Base-by-base conservation (phyloP, 2,888 invertebrate species). In the Cheilosia scutellata region DNA sequence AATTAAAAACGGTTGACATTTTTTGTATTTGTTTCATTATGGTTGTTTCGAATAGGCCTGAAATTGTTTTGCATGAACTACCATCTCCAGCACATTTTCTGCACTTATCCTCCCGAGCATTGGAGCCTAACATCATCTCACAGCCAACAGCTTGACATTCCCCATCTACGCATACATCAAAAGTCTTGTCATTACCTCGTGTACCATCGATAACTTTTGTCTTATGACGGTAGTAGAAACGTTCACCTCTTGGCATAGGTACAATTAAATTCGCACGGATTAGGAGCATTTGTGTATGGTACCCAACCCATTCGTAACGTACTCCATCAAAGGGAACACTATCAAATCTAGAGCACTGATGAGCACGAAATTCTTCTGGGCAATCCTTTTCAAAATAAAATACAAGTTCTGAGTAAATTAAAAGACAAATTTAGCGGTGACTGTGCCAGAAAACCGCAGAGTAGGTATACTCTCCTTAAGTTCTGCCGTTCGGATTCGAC, bases 111-210 rank as follows among this genome's bases (percentile, higher is more conserved):
- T 98, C 98, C 88, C 95, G 94, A 9, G 96, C 95, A 71, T 94
- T 93, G 5, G 98, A 98, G 11, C 98, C 98, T 89, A 99, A 93
- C 95, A 97, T 96, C 95, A 96, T 96, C 92, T 99, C 98, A 92
- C 99, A 99, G 75, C 99, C 99, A 51, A 98, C 97, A 7, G 96
- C 95, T 95, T 97, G 95, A 91, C 99, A 99, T 91, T 95, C 94
- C 77, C 99, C 99, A 91, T 97, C 95, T 68, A 99, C 98, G 92
- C 99, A 99, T 88, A 99, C 96, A 90, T 99, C 97, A 89, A 96
- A 95, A 47, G 95, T 95, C 90, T 97, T 96, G 82, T 97, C 95
- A 89, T 95, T 95, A 92, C 98, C 97, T 88, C 95, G 94, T 55
- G 97, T 98, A 49, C 98, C 96, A 93, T 99, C 96, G 86, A 95